Base-by-base conservation (phyloP, 2,113 vertebrate genomes). In the Anas platyrhynchos region DNA sequence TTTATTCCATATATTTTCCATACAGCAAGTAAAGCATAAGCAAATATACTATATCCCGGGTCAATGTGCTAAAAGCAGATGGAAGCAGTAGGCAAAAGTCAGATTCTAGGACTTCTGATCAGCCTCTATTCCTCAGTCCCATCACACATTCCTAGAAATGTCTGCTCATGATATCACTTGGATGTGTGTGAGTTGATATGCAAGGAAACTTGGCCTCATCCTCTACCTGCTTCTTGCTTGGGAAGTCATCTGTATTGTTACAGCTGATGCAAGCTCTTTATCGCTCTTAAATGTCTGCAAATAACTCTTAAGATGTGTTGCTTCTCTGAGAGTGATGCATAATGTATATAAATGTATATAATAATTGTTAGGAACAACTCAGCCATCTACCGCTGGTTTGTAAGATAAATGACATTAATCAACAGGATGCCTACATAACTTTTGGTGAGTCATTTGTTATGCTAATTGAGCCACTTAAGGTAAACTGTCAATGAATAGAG, bases 381-480 rank as follows among this genome's bases (percentile, higher is more conserved):
- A 96, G 94, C 63, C 96, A 97, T 97, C 97, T 97, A 97, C 95
- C 32, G 95, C 97, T 96, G 95, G 94, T 97, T 98, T 97, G 97
- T 92, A 98, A 98, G 98, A 98, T 98, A 98, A 98, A 98, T 98
- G 97, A 97, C 98, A 97, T 98, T 98, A 98, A 98, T 98, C 98
- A 98, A 98, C 97, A 97, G 93, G 97, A 98, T 98, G 98, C 98
- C 98, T 98, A 98, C 98, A 98, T 98, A 98, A 98, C 97, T 98
- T 98, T 98, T 97, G 98, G 97, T 94, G 97, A 98, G 97, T 97
- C 97, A 96, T 98, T 98, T 98, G 97, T 98, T 98, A 98, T 98
- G 98, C 97, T 98, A 98, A 98, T 98, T 98, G 97, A 97, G 92
- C 97, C 97, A 98, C 97, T 98, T 98, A 97, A 98, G 98, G 96